Conservation (phyloP, 1,140 invertebrate species). For the Leptopilina boulardi region DNA sequence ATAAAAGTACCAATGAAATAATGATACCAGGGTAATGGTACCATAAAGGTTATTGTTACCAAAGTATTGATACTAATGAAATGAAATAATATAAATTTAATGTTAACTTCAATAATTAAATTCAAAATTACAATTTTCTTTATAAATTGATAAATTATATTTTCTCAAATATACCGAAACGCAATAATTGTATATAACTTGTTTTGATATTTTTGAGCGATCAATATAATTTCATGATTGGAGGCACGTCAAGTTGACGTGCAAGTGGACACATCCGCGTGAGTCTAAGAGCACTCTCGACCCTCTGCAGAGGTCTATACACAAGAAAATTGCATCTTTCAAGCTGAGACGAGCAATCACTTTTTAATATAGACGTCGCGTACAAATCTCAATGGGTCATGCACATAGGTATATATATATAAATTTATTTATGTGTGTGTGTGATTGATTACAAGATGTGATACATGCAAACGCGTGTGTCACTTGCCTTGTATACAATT, state of each 20-base stretch:
- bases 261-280: slow-evolving; percentile 32
- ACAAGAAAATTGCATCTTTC: slow-evolving; percentile 30
- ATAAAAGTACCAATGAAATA: too few species aligned
- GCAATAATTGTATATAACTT: too few species aligned
- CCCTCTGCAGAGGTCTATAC: slow-evolving; percentile 23
- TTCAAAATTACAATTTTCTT: too few species aligned
- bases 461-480: slow-evolving; percentile 13
- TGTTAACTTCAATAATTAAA: too few species aligned
- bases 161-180: too few species aligned
- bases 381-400: slow-evolving; percentile 17
- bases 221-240: slow-evolving; percentile 23
- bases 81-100: too few species aligned
- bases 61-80: too few species aligned
- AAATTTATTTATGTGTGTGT: background rate
- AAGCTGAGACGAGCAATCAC: slow-evolving; percentile 20
- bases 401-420: background rate
- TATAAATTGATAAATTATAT: too few species aligned
- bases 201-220: background rate
- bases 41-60: too few species aligned
- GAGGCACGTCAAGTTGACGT: slow-evolving; percentile 20
- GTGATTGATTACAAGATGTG: slow-evolving; percentile 22
- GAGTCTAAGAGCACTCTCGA: slow-evolving; percentile 24
- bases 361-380: slow-evolving; percentile 23
- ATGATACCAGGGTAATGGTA: too few species aligned
- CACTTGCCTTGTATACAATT: background rate